phyloP scores from a whole-genome alignment of 2,797 vertebrate genomes.

The Argentina silus region DNA sequence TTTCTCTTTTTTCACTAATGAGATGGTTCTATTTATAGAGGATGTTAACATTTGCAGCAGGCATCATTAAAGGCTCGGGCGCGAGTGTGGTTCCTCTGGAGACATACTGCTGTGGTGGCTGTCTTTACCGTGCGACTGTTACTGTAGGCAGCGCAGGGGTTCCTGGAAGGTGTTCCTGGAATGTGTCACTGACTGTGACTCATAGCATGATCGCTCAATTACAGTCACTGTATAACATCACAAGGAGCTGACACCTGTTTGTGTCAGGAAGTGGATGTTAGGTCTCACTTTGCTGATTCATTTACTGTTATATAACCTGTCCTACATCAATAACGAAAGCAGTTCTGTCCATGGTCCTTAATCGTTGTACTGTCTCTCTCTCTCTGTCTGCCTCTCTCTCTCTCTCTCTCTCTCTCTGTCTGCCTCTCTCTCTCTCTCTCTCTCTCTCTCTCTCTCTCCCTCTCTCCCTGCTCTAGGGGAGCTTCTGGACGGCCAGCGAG shows the following conservation, averaged over 20 bases:
- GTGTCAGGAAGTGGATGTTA: too few species aligned
- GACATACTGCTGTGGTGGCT: slow-evolving; percentile 15
- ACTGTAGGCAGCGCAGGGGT: not conserved
- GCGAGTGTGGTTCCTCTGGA: not conserved
- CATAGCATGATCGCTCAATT: not conserved
- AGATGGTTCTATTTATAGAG: slow-evolving; percentile 40
- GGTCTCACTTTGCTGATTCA: too few species aligned
- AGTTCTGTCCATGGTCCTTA: too few species aligned
- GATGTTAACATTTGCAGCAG: slow-evolving; percentile 34
- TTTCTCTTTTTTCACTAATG: slow-evolving; percentile 25
- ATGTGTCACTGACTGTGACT: not conserved
- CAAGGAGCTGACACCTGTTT: not conserved
- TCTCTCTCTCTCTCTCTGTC: not conserved
- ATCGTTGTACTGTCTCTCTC: not conserved
- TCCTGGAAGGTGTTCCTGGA: not conserved
- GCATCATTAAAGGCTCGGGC: slow-evolving; percentile 22
- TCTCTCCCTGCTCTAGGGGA: slow-evolving; percentile 81
- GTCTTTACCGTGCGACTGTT: slow-evolving; percentile 5
- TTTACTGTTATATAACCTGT: too few species aligned
- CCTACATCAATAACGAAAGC: too few species aligned
- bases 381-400: not conserved
- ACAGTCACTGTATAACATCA: not conserved
- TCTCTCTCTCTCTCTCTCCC: not conserved
- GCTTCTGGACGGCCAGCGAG: slow-evolving; percentile 93
- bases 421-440: not conserved